Base-by-base conservation (phyloP, 1,140 invertebrate species). In the Thrips palmi region DNA sequence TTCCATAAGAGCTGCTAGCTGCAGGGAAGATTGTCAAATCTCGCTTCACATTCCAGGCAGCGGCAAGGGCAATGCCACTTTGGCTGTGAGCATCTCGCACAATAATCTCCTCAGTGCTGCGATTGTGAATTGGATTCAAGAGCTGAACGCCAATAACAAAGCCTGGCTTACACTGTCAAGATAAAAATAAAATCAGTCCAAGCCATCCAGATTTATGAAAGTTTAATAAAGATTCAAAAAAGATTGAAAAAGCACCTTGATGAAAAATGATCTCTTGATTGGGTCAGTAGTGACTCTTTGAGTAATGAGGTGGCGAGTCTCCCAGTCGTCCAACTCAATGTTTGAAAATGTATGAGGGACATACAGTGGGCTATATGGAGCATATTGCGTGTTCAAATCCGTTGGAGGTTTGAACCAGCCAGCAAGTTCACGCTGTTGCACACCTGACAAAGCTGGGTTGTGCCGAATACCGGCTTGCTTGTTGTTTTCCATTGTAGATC, bases 21-120 rank as follows among this genome's bases (percentile, higher is more conserved):
- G 77, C 73, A 0, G 89, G 91, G 56, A 94, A 96, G 10, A 81
- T 69, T 2, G 76, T 74, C 29, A 86, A 58, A 55, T 94, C 88
- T 17, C 76, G 59, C 47, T 77, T 71, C 0, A 92, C 55, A 48
- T 73, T 67, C 84, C 84, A 92, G 22, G 69, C 51, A 18, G 70
- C 68, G 27, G 70, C 65, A 18, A 59, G 63, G 14, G 62, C 59
- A 29, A 70, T 67, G 28, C 67, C 63, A 14, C 67, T 69, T 43
- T 71, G 65, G 15, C 24, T 34, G 30, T 18, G n/a, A 31, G 40
- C 12, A 56, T 89, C 81, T 41, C 77, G 70, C 31, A 93, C 70
- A 18, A 66, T 65, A 24, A 92, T 75, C 44, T 67, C 63, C 60
- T 92, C 87, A 0, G 77, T 77, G 38, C 82, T 89, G 36, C 78